Evolutionary conservation across 2,888 invertebrate species (phyloP), one percentile per base, ranked within the genome.

Genomic region (Hyposoter dolosus): DNA sequence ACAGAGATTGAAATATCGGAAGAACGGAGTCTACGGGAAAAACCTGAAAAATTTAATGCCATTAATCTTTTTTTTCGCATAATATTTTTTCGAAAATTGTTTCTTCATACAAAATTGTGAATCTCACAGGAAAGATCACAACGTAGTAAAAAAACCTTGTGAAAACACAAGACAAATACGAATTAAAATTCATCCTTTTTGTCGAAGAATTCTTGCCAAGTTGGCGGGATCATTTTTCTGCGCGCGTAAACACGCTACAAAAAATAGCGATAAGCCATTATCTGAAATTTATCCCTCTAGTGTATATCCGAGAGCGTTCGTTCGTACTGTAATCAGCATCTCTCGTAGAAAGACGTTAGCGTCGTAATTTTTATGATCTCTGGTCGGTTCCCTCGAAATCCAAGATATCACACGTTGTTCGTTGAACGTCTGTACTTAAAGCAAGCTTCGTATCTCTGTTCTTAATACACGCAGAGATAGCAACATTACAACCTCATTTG

Each of bases 201-300:
- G 56, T 32, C 17, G 32, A 45, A 66, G 15, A 10, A 47, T 50
- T 77, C 17, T 66, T 28, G 53, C n/a, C 53, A 40, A 43, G 23
- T 43, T 68, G 10, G 45, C 63, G 65, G 28, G 50, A 66, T 66
- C 56, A 28, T 35, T 74, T 72, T 77, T 65, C 68, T 6, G 15
- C 28, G 47, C n/a, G n/a, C n/a, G 40, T 40, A 66, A 78, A 79
- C 50, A 63, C 66, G 72, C 50, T 40, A 75, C 76, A 72, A 83
- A 76, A 77, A 86, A 83, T 66, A 23, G 60, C n/a, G 85, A 86
- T 86, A 86, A 86, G 72, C 50, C 80, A 28, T 86, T 86, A 83
- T 82, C 79, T 83, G 45, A 28, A 15, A 23, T 60, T 45, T 77
- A 60, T 79, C 47, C 23, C 40, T 60, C 12, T n/a, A 71, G 74